These are phyloP conservation scores for Brassicogethes aeneus DNA, from an alignment of 2,888 invertebrate species.

Conservation along the genomic window DNA sequence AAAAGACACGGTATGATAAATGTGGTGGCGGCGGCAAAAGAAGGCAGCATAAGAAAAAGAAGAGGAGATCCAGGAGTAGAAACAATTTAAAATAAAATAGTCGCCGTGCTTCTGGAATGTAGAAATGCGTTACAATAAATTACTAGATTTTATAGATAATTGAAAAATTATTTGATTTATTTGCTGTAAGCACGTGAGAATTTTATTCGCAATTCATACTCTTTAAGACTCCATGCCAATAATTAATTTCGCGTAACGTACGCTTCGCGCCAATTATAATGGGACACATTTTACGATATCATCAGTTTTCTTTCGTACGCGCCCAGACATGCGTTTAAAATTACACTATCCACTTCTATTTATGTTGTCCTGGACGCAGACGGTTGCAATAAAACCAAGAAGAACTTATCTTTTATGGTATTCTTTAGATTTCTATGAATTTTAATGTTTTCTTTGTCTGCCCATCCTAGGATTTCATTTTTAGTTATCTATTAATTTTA, in stretches of 20 bases:
- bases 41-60: no score
- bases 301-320: no score
- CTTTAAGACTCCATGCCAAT: slow-evolving; percentile 12
- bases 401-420: no score
- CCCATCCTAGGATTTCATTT: no score
- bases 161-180: slow-evolving; percentile 27
- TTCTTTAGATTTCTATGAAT: no score
- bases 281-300: no score
- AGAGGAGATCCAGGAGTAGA: slow-evolving; percentile 3
- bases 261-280: slow-evolving; percentile 1
- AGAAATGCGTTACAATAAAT: slow-evolving; percentile 25
- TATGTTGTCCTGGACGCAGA: no score
- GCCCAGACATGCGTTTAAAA: no score
- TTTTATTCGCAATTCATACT: slow-evolving; percentile 22
- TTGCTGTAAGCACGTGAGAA: slow-evolving; percentile 24
- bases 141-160: slow-evolving; percentile 26
- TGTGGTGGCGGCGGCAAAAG: background rate
- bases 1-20: background rate
- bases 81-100: slow-evolving; percentile 19
- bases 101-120: slow-evolving; percentile 17
- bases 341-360: no score
- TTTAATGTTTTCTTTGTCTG: no score
- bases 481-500: no score
- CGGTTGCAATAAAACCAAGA: no score
- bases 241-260: slow-evolving; percentile 16